A percentile compares a stretch with the other conserved stretches of the same genome.
phyloP scores from a whole-genome alignment of 2,113 vertebrate genomes.

The Chlamydotis undulata region DNA sequence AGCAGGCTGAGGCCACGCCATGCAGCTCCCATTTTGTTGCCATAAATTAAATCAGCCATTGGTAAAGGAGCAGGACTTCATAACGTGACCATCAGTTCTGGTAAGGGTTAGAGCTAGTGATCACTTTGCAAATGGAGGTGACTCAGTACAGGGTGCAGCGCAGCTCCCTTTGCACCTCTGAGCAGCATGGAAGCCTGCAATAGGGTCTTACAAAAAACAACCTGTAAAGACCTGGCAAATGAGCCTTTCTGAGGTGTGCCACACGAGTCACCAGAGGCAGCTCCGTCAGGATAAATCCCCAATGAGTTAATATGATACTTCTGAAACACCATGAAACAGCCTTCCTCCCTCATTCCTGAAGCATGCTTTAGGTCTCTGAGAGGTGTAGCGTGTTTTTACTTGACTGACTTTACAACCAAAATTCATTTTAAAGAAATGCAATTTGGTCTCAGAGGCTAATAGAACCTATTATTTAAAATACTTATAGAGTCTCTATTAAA shows the following conservation, averaged over 20 bases:
- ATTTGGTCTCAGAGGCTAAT: background rate
- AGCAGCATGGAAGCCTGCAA: background rate
- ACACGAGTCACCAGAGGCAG: background rate
- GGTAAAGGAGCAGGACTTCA: background rate
- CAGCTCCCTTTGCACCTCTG: background rate
- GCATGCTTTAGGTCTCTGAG: background rate
- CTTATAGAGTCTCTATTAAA: background rate
- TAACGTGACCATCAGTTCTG: background rate
- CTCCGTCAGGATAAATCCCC: background rate
- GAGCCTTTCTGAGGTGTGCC: background rate
- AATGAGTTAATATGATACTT: background rate
- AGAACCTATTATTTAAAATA: background rate
- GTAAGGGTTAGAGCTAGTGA: background rate
- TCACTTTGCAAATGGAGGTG: background rate
- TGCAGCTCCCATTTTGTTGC: background rate
- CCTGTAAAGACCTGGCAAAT: background rate
- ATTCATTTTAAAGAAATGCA: background rate
- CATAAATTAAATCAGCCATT: background rate
- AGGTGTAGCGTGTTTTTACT: background rate
- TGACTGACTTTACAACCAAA: background rate
- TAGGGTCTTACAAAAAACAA: background rate
- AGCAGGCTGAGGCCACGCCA: background rate
- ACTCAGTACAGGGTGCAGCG: background rate
- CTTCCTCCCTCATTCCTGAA: background rate
- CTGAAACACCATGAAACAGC: background rate